Conservation (phyloP, 2,113 vertebrate genomes). For the Seriola dumerili region DNA sequence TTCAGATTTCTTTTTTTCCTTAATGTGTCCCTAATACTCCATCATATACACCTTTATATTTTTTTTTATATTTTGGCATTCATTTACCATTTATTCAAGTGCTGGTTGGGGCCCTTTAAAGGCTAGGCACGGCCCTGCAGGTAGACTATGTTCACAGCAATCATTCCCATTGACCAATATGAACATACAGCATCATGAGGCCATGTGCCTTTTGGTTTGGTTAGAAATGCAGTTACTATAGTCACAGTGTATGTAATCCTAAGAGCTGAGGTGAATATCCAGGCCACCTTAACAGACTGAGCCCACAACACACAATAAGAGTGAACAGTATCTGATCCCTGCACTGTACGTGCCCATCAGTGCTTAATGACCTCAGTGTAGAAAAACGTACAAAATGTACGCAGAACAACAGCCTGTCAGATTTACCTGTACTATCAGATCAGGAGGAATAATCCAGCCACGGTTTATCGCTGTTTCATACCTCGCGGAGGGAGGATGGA, state of each 20-base stretch:
- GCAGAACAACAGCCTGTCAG: not conserved
- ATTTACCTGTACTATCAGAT: not conserved
- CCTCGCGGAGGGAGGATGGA: slow-evolving; percentile 16
- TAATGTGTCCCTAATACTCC: too few relatives aligned
- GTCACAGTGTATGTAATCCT: not conserved
- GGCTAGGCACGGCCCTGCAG: slow-evolving; percentile 4
- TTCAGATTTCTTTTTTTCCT: too few relatives aligned
- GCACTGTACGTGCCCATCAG: not conserved
- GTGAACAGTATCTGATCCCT: not conserved
- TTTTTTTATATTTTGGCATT: not conserved
- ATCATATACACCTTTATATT: too few relatives aligned
- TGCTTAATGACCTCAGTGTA: not conserved
- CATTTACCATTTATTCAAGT: too few relatives aligned
- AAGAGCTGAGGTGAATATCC: not conserved
- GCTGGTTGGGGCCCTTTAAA: not conserved
- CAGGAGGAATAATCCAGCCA: not conserved
- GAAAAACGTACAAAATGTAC: not conserved
- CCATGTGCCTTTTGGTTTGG: not conserved
- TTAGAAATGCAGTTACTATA: not conserved
- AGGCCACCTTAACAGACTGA: slow-evolving; percentile 24
- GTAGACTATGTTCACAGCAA: not conserved
- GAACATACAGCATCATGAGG: not conserved
- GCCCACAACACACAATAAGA: slow-evolving; percentile 2
- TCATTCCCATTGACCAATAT: not conserved
- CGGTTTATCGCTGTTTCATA: slow-evolving; percentile 16